Conservation (phyloP, 53 echinoderm and acorn worm species). For the Echinometra lucunter region DNA sequence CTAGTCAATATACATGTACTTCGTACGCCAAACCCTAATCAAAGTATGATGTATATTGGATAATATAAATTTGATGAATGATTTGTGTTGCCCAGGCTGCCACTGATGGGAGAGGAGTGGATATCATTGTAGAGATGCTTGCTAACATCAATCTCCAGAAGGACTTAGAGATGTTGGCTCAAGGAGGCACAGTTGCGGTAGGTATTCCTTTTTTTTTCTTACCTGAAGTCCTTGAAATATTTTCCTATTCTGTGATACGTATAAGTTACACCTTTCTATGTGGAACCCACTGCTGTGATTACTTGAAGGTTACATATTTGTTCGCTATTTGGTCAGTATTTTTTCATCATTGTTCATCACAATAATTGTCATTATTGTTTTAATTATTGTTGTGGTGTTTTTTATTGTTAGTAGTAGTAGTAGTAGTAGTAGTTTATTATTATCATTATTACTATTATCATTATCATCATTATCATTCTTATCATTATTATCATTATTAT, state of each 20-base stretch:
- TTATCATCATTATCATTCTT: too few species aligned
- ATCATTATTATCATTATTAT: too few species aligned
- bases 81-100: conserved; percentile 69
- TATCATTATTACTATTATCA: not conserved
- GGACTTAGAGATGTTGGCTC: conserved; percentile 85
- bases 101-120: conserved; percentile 83
- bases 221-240: not conserved
- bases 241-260: too few species aligned
- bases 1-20: not conserved
- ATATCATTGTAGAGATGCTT: conserved; percentile 94
- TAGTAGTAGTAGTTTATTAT: not conserved
- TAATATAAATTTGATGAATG: not conserved
- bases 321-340: too few species aligned
- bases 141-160: conserved; percentile 93
- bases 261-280: not conserved
- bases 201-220: conserved; percentile 49
- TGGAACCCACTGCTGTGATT: not conserved
- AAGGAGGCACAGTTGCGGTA: conserved; percentile 86
- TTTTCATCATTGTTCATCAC: too few species aligned
- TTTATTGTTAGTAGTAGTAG: too few species aligned
- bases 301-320: too few species aligned
- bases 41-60: too few species aligned
- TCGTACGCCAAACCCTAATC: too few species aligned
- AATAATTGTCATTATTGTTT: too few species aligned
- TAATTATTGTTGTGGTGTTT: too few species aligned